phyloP scores from a whole-genome alignment of 2,888 invertebrate genomes.

The Ophion costatus region DNA sequence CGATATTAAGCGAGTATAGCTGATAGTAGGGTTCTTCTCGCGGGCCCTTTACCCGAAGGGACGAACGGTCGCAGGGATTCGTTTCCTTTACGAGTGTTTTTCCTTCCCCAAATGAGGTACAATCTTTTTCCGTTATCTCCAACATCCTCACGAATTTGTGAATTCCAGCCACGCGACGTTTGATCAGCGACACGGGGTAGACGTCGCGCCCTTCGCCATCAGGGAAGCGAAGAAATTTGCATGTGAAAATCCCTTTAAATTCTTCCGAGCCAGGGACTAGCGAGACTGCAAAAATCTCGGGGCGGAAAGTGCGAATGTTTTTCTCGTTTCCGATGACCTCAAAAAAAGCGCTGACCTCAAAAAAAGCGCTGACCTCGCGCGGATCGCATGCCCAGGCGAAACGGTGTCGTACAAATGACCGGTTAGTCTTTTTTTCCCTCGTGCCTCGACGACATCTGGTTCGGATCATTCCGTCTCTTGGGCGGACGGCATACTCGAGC shows the following conservation, averaged over 20 bases:
- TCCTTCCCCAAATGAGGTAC: background rate
- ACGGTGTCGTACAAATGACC: conserved; percentile 63
- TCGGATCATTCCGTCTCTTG: conserved; percentile 49
- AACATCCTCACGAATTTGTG: conserved; percentile 14
- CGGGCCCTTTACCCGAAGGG: conserved; percentile 1
- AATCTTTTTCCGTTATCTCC: conserved; percentile 8
- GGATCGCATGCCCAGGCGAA: conserved; percentile 13
- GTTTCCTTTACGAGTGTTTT: conserved; percentile 18
- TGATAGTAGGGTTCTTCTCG: conserved; percentile 24
- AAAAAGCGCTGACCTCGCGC: conserved; percentile 12
- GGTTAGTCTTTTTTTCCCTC: conserved; percentile 54
- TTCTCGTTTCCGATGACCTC: background rate
- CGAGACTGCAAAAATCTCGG: conserved; percentile 20
- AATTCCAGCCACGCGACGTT: background rate
- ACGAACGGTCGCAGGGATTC: conserved; percentile 13
- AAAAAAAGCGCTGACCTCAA: conserved; percentile 15
- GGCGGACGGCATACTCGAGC: conserved; percentile 40
- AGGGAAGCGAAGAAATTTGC: conserved; percentile 18
- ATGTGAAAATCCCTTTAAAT: conserved; percentile 21
- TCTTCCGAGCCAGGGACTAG: conserved; percentile 5
- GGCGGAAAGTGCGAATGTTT: background rate
- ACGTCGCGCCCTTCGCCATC: background rate
- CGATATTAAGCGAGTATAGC: conserved; percentile 35
- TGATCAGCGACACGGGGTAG: conserved; percentile 23
- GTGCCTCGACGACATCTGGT: conserved; percentile 57